Evolutionary conservation across 2,888 invertebrate genomes (phyloP), one percentile per base, ranked within the genome.

Genomic region (Microctonus brassicae): DNA sequence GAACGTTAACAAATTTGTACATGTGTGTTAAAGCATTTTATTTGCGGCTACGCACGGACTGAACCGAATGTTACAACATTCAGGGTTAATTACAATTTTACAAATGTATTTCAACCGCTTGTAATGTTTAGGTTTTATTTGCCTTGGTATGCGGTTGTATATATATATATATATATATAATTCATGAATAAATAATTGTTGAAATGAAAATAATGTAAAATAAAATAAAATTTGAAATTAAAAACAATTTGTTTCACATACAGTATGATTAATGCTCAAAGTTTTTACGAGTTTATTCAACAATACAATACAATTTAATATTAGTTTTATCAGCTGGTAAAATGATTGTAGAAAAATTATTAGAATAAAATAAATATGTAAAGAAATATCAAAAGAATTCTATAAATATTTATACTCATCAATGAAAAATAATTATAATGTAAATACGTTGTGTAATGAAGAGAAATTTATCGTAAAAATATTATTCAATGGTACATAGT

Each of bases 41-140:
- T 65, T 65, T 34, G 65, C 36, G 65, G 65, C 36, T 39, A 26
- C n/a, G 13, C 24, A 24, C 20, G 17, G 34, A 13, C 29, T n/a
- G n/a, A n/a, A 58, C 34, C 58, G 33, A 17, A 5, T 62, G 65
- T 65, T 65, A 55, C 55, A 24, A 9, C 17, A 17, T 47, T 47
- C 20, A 26, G 65, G 65, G 65, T 55, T 65, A 55, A 65, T 55
- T 65, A 65, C 33, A 42, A 65, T 65, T 65, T 53, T 65, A 65
- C 55, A 65, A 65, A 65, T 65, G 52, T 36, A 53, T n/a, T 55
- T 22, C 26, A 65, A 34, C 53, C 55, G 65, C 65, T 34, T 65
- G 36, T 26, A 55, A 36, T 65, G 22, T n/a, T 29, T 29, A n/a
- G n/a, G n/a, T 29, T 29, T 5, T 29, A 29, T 29, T 5, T 7